phyloP scores from a whole-genome alignment of 2,888 invertebrate genomes.

The Drosophila longiperda region DNA sequence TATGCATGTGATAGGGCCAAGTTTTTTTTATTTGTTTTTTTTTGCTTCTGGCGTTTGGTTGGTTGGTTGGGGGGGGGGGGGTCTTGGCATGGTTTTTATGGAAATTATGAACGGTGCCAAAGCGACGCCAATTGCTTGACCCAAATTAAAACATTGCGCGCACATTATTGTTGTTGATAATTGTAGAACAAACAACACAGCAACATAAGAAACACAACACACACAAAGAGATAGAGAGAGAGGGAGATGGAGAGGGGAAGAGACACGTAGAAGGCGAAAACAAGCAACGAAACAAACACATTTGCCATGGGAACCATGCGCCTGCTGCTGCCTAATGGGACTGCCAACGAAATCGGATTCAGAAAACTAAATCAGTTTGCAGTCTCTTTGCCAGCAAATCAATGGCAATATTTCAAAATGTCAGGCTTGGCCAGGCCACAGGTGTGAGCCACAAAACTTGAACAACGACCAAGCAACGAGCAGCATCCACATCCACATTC shows the following conservation, averaged over 20 bases:
- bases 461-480: constrained; percentile 41
- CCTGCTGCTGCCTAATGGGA: constrained; percentile 35
- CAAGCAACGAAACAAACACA: constrained; percentile 37
- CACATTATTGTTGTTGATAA: constrained; percentile 69
- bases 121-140: constrained; percentile 74
- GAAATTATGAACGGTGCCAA: constrained; percentile 67
- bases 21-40: neutral
- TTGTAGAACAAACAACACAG: constrained; percentile 60
- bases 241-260: neutral
- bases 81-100: constrained; percentile 42
- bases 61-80: neutral
- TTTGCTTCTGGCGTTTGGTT: neutral
- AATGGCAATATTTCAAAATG: constrained; percentile 81
- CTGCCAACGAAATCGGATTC: constrained; percentile 51
- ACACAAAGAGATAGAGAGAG: neutral
- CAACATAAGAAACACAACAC: constrained; percentile 20
- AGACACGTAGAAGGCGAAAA: neutral
- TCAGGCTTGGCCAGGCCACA: constrained; percentile 69
- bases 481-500: constrained; percentile 36
- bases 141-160: constrained; percentile 64
- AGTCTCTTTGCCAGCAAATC: constrained; percentile 64
- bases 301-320: constrained; percentile 70
- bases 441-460: constrained; percentile 77
- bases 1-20: constrained; percentile 45
- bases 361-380: constrained; percentile 68